Percentiles rank a stretch among this genome's conserved stretches.
Evolutionary conservation across 2,888 invertebrate genomes (phyloP).

Genomic region (Apocheima hispidaria): DNA sequence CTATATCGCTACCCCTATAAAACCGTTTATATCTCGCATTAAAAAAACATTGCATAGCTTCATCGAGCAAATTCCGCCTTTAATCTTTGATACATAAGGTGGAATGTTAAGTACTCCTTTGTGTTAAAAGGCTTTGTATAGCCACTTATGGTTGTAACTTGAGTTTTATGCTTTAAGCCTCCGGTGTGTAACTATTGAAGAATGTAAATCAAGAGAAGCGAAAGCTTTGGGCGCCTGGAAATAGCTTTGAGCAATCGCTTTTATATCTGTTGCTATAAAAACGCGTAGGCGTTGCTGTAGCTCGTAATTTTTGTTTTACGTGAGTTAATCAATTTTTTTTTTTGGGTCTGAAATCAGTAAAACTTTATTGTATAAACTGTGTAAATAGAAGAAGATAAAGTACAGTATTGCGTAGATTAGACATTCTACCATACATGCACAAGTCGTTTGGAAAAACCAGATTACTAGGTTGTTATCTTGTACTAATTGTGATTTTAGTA

Average conservation of each 20-base stretch:
- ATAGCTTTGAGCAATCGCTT: conserved; percentile 14
- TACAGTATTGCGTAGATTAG: too few relatives aligned
- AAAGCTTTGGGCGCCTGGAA: conserved; percentile 25
- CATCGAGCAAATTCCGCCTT: conserved; percentile 16
- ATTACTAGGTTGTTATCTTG: too few relatives aligned
- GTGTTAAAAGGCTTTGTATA: conserved; percentile 39
- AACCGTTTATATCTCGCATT: conserved; percentile 40
- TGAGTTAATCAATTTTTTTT: not conserved
- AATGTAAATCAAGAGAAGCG: conserved; percentile 32
- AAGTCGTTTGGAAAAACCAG: too few relatives aligned
- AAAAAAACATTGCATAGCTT: conserved; percentile 26
- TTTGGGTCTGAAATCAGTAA: not conserved
- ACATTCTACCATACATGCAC: too few relatives aligned
- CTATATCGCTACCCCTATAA: conserved; percentile 43
- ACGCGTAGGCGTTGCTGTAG: conserved; percentile 14
- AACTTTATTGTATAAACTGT: not conserved
- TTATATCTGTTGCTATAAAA: conserved; percentile 21
- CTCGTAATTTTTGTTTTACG: not conserved
- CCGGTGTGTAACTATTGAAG: conserved; percentile 34
- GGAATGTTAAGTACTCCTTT: conserved; percentile 27
- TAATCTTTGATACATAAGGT: conserved; percentile 32
- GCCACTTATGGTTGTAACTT: conserved; percentile 40
- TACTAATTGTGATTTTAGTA: too few relatives aligned
- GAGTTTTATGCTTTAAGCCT: conserved; percentile 42
- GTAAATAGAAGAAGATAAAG: too few relatives aligned